Evolutionary conservation across 2,797 vertebrate species (phyloP), one percentile per base, ranked within the genome.

Genomic region (Emydoidea blandingii): DNA sequence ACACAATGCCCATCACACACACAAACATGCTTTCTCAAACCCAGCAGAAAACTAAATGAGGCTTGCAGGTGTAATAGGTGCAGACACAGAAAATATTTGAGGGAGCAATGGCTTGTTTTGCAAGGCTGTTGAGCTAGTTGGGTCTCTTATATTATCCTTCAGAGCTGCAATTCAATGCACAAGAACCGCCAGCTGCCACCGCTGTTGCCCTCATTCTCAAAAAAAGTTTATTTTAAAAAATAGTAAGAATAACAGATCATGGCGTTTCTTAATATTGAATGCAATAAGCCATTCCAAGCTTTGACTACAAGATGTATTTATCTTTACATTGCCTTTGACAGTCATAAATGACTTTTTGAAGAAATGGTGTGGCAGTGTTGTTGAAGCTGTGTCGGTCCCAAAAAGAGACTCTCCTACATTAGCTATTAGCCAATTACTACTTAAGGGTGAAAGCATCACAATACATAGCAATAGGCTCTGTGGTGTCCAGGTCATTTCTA

Each of bases 41-140:
- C 14, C 79, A 82, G 27, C 15, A 83, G 72, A 41, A 90, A 53
- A 52, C 37, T 62, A 85, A 88, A 83, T n/a, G 27, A 80, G 87
- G 59, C 41, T 89, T 85, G 44, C 25, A 41, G 31, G 44, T 53
- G 52, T 83, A 14, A 90, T 16, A 78, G 21, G 10, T 47, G 4
- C 2, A 57, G 10, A 57, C 1, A 41, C 53, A 89, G 21, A 79
- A 89, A 82, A 87, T 1, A 23, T 72, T 7, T 3, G 5, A 76
- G 25, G 4, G 12, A 56, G 34, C 5, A 52, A 47, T 50, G 1
- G 41, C 12, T 0, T 3, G 7, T 44, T 41, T 27, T 72, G 25
- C 31, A 31, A 44, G 56, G 56, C 12, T 41, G 25, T 6, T 83
- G 57, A 87, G 9, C 57, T 79, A 56, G 12, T 34, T 7, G 53